Conservation (phyloP, 2,888 invertebrate species). For the Cosmia trapezina region DNA sequence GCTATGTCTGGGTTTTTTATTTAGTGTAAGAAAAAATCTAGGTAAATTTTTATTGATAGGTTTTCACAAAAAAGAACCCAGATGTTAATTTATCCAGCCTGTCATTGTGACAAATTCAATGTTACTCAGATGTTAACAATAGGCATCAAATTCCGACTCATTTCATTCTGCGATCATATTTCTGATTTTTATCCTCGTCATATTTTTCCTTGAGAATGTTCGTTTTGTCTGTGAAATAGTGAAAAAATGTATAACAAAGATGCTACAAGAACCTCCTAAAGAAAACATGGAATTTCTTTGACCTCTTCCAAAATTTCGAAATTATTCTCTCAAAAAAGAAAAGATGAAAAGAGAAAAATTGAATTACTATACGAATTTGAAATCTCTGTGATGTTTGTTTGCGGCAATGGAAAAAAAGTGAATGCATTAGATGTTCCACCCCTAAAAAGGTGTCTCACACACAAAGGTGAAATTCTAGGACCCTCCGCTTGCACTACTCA, state of each 20-base stretch:
- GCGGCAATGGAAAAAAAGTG: constrained; percentile 81
- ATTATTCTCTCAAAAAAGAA: constrained; percentile 65
- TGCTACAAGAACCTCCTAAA: constrained; percentile 37
- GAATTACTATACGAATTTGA: constrained; percentile 81
- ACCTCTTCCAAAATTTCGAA: constrained; percentile 54
- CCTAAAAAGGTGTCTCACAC: constrained; percentile 65
- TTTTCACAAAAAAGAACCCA: constrained; percentile 31
- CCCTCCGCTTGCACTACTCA: constrained; percentile 81
- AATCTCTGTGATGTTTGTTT: constrained; percentile 85
- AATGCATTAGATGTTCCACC: constrained; percentile 83
- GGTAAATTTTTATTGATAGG: background rate
- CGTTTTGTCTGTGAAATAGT: constrained; percentile 40
- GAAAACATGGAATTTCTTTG: constrained; percentile 62
- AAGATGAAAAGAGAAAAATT: constrained; percentile 81
- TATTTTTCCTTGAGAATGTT: constrained; percentile 39
- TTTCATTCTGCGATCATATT: constrained; percentile 28
- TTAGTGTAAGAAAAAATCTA: background rate
- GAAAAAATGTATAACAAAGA: constrained; percentile 47
- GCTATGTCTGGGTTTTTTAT: no score
- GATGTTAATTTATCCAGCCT: constrained; percentile 44
- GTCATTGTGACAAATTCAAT: constrained; percentile 47
- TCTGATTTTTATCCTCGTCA: constrained; percentile 31
- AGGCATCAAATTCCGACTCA: constrained; percentile 37
- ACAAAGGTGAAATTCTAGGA: constrained; percentile 76
- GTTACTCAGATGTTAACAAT: constrained; percentile 43